phyloP scores from a whole-genome alignment of 23 tunicate genomes.

The Ciona savignyi region DNA sequence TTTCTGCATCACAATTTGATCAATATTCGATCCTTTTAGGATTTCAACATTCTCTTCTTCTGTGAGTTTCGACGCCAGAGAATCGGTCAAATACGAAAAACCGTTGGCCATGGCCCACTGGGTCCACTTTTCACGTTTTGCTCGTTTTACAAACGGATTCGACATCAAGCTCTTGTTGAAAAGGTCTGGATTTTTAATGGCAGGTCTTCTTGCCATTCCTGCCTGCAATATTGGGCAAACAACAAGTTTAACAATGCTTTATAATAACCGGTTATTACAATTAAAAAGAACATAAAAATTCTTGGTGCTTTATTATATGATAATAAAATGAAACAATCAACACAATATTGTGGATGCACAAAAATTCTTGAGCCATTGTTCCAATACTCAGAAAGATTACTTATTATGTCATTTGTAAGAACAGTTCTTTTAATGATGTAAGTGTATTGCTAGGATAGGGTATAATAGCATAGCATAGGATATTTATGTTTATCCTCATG shows the following conservation, averaged over 20 bases:
- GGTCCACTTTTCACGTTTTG: conserved; percentile 29
- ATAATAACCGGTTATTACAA: neutral
- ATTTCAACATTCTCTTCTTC: conserved; percentile 30
- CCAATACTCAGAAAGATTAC: no score
- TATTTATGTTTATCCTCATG: no score
- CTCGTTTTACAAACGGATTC: conserved; percentile 13
- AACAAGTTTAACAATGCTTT: neutral
- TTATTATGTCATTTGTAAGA: no score
- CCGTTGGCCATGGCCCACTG: conserved; percentile 68
- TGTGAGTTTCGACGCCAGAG: conserved; percentile 25
- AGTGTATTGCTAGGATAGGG: no score
- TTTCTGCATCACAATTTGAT: conserved; percentile 6
- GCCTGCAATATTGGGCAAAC: conserved; percentile 10
- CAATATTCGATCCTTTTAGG: conserved; percentile 25
- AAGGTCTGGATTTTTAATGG: neutral
- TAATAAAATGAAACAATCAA: no score
- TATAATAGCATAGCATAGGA: no score
- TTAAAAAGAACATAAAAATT: neutral
- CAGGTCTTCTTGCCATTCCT: conserved; percentile 37
- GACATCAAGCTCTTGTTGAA: conserved; percentile 18
- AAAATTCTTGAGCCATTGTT: no score
- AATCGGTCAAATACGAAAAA: conserved; percentile 24
- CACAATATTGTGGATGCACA: neutral
- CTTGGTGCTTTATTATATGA: no score
- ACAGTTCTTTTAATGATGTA: no score